phyloP scores from a whole-genome alignment of 2,888 invertebrate genomes.

The Drosophila lacicola region DNA sequence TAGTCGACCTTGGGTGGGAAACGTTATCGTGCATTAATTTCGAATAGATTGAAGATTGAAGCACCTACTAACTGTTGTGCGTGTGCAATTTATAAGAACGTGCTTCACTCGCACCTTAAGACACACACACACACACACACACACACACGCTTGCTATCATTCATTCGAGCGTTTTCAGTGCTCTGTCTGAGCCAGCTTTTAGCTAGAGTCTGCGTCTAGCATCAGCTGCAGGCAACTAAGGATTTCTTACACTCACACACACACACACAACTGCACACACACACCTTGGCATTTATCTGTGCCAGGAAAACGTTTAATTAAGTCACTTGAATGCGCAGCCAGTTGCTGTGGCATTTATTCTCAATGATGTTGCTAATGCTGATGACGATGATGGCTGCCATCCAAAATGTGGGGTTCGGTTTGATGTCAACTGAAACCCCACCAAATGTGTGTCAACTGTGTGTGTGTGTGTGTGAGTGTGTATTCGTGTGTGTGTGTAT shows the following conservation, averaged over 20 bases:
- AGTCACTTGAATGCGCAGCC: constrained; percentile 75
- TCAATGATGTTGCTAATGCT: constrained; percentile 77
- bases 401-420: constrained; percentile 1
- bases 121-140: constrained; percentile 2
- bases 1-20: constrained; percentile 49
- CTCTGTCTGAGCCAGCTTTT: constrained; percentile 39
- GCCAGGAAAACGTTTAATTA: constrained; percentile 74
- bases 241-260: constrained; percentile 34
- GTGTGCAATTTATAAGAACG: constrained; percentile 73
- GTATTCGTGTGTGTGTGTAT: constrained; percentile 5
- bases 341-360: constrained; percentile 76
- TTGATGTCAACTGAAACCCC: neutral
- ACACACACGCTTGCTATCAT: constrained; percentile 46
- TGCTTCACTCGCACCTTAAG: constrained; percentile 41
- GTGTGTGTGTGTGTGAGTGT: constrained; percentile 11
- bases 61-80: constrained; percentile 64
- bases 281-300: constrained; percentile 63
- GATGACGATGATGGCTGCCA: constrained; percentile 56
- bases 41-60: constrained; percentile 69
- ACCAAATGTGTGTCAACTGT: constrained; percentile 23
- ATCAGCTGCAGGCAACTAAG: constrained; percentile 15
- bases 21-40: constrained; percentile 59
- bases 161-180: constrained; percentile 50
- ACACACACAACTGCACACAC: neutral
- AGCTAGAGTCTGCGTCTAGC: constrained; percentile 33